phyloP scores from a whole-genome alignment of 2,113 vertebrate species.

The Lucifuga dentata region DNA sequence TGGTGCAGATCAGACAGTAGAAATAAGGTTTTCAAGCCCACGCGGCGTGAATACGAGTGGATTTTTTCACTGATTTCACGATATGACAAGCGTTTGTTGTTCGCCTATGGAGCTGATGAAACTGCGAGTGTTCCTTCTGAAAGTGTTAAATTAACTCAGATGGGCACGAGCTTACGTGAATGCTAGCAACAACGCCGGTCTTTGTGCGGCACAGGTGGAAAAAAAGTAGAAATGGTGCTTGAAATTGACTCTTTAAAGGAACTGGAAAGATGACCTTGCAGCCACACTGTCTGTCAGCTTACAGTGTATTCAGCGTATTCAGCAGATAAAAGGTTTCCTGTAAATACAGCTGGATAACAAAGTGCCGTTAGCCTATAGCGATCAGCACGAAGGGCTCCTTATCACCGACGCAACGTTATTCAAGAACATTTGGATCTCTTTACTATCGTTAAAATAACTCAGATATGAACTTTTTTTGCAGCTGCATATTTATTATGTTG shows the following conservation, averaged over 20 bases:
- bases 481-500: not conserved
- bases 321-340: not conserved
- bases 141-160: constrained; percentile 1
- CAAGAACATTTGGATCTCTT: constrained; percentile 5
- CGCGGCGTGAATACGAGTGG: too few species aligned
- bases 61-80: too few species aligned
- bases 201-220: not conserved
- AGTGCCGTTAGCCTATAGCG: not conserved
- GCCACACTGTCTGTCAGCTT: constrained; percentile 1
- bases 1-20: constrained; percentile 47
- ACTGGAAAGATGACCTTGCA: not conserved
- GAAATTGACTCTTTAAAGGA: not conserved
- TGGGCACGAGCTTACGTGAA: not conserved
- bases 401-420: constrained; percentile 2
- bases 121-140: constrained; percentile 4
- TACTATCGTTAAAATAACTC: not conserved
- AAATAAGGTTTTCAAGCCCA: not conserved
- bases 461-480: not conserved
- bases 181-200: not conserved
- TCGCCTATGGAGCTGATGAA: constrained; percentile 2
- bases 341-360: not conserved
- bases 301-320: not conserved
- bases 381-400: not conserved
- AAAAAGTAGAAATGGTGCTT: not conserved
- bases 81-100: constrained; percentile 7